Percentiles rank a stretch among this genome's conserved stretches.
Evolutionary conservation across 2,797 vertebrate species (phyloP).

Genomic region (Sebastes hubbsi): DNA sequence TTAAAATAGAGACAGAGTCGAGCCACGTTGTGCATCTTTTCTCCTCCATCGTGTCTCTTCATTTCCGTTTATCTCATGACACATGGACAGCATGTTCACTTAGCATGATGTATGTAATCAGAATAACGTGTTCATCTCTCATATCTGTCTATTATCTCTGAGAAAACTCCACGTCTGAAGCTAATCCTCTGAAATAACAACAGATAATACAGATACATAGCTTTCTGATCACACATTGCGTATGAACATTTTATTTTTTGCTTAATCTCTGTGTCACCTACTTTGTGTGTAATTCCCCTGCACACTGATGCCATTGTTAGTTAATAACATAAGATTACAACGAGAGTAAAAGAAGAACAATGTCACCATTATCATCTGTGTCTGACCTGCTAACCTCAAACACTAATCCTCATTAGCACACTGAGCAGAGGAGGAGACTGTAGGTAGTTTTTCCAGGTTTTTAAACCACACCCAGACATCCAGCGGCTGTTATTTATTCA

Average conservation of each 20-base stretch:
- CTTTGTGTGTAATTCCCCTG: not conserved
- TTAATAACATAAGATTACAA: slow-evolving; percentile 19
- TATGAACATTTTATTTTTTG: not conserved
- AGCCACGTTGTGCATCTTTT: slow-evolving; percentile 16
- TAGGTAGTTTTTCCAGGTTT: not conserved
- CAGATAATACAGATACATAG: slow-evolving; percentile 29
- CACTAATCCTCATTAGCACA: not conserved
- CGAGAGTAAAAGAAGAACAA: slow-evolving; percentile 17
- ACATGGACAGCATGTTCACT: not conserved
- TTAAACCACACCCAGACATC: not conserved
- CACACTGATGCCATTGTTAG: slow-evolving; percentile 11
- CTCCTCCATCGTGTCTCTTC: not conserved
- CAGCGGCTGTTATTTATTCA: not conserved
- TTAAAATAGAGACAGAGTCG: slow-evolving; percentile 8
- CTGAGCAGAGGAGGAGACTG: not conserved
- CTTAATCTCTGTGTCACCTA: not conserved
- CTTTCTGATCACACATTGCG: not conserved
- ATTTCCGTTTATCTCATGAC: not conserved
- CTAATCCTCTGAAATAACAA: not conserved
- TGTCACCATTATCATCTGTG: not conserved
- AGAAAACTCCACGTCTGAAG: not conserved
- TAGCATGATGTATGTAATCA: not conserved
- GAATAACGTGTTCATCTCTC: not conserved
- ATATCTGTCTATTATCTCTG: not conserved
- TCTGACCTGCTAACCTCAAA: not conserved